Evolutionary conservation across 2,888 invertebrate genomes (phyloP), one percentile per base, ranked within the genome.

Genomic region (Dyspetes luteomarginatus): DNA sequence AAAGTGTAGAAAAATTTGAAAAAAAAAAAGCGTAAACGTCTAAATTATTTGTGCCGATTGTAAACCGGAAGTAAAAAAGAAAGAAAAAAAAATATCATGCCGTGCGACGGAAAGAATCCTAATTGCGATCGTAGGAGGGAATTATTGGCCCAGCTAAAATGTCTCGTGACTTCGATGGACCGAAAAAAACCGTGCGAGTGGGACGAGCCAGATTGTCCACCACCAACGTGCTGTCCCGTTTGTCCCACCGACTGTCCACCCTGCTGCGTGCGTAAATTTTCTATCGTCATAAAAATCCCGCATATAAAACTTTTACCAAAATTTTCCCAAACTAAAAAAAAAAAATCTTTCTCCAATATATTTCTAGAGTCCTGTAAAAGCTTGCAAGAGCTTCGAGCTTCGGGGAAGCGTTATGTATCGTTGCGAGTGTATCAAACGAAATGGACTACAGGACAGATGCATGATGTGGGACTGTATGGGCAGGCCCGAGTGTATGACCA

Each of bases 401-500:
- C 90, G 92, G 0, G 85, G 86, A 5, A 90, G 92, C 26, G 55
- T 88, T 19, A 87, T 91, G 83, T 87, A 89, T 67, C 89, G 88
- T 75, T 92, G 92, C 71, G 89, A 91, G 41, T 92, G 92, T 80
- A 90, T 92, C 48, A 90, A 89, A 74, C 88, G 92, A 48, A 92
- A 92, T 78, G 92, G 92, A 0, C 80, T 92, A 15, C 92, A 92
- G 79, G 92, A 92, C 83, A 88, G 90, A 64, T 92, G 92, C 74
- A 85, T 89, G 86, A 87, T 91, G 85, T 85, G 82, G 81, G 87
- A 91, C 22, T 92, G 92, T 50, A 89, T 90, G 90, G 91, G 91
- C 9, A 86, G 90, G 41, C 91, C 92, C 0, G 91, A 91, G 62
- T 92, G 92, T 65, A 89, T 90, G 89, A 91, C 91, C 0, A 91